Base-by-base conservation (phyloP, 2,797 vertebrate genomes). In the Neostethus bicornis region DNA sequence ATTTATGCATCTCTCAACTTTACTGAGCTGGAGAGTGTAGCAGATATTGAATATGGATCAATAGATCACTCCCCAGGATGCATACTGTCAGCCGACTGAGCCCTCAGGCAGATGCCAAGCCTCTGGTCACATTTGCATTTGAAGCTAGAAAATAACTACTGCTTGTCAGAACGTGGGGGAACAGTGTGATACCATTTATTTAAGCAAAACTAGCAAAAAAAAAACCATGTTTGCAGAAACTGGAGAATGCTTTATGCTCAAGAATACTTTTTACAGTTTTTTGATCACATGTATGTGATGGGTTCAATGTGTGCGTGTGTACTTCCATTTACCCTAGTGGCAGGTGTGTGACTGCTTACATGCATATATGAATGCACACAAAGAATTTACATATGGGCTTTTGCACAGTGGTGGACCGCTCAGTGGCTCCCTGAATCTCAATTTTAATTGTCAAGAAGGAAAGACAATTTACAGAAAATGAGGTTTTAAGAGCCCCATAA, bases 41-140 rank as follows among this genome's bases (percentile, higher is more conserved):
- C 80, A 89, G 73, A 90, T 87, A 87, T 87, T 86, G 81, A 89
- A 88, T 88, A 90, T 89, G 85, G 81, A 90, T 91, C 86, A 86
- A 88, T 90, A 85, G 84, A 84, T 84, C 82, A 86, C 86, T 87
- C 89, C 84, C 78, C 85, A 80, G 85, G 87, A 87, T 87, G 74
- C 84, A 80, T 77, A 77, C 87, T 91, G 90, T 91, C 90, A 89
- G 77, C 75, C 85, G 61, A 70, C 80, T 70, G 77, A 83, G 89
- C 85, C 86, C 76, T 78, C 76, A 79, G 85, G 82, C 81, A 86
- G 74, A 83, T 69, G 77, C 80, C 83, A 70, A 80, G 85, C 81
- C 83, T 78, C 79, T 62, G 48, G 69, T 85, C 77, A 71, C 70
- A 89, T 89, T 90, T 89, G 79, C 89, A 91, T 89, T 81, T 64